These are phyloP conservation scores for Platorchestia sp. DNA, from an alignment of 1,140 invertebrate genomes.

Conservation along the genomic window DNA sequence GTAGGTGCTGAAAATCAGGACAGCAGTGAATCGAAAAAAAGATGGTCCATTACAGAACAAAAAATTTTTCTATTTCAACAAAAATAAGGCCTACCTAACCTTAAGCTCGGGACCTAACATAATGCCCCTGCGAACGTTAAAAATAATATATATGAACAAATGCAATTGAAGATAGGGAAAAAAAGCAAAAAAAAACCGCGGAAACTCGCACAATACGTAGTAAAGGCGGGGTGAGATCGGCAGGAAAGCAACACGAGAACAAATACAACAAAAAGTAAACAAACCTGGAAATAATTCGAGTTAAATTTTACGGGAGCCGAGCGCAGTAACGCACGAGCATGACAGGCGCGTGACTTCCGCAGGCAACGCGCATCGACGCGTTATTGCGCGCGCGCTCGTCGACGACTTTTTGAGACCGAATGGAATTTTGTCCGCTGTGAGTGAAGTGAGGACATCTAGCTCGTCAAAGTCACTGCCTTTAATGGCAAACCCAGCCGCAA, in stretches of 20 bases:
- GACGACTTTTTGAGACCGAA: neutral
- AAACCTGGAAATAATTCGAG: neutral
- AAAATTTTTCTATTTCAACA: no score
- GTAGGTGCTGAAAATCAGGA: no score
- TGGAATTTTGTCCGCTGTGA: neutral
- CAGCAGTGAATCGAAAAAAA: no score
- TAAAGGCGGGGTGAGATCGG: no score
- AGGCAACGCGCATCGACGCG: constrained; percentile 15
- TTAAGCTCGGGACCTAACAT: no score
- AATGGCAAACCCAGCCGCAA: neutral
- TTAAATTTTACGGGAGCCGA: neutral
- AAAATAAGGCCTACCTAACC: no score
- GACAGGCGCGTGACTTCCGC: constrained; percentile 22
- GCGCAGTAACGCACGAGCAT: neutral
- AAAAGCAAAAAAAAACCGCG: no score
- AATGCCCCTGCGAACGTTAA: no score
- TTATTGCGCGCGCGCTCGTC: neutral
- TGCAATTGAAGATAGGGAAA: no score
- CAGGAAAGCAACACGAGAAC: neutral
- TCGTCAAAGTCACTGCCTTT: neutral
- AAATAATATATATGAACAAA: no score
- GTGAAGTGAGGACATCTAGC: neutral
- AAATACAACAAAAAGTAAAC: neutral
- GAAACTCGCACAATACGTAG: no score
- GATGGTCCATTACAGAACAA: no score